Conservation (phyloP, 2,113 vertebrate species). For the Sturnira hondurensis region DNA sequence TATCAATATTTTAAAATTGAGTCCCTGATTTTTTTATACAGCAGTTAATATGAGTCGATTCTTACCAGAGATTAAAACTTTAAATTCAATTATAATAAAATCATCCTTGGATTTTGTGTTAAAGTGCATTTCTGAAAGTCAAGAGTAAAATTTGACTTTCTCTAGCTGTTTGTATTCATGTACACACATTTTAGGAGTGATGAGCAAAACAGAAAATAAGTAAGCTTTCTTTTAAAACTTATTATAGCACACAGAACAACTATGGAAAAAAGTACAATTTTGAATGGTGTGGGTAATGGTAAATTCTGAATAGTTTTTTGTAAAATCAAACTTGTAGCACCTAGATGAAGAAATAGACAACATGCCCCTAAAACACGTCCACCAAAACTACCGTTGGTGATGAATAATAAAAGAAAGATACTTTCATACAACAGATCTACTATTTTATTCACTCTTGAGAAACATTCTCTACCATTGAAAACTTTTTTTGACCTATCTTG, state of each 20-base stretch:
- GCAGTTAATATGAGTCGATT: not conserved
- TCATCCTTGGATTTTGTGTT: not conserved
- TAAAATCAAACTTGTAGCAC: not conserved
- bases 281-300: not conserved
- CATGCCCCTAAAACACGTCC: not conserved
- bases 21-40: not conserved
- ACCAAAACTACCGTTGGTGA: not conserved
- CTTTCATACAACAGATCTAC: not conserved
- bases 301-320: not conserved
- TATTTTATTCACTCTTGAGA: slow-evolving; percentile 4
- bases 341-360: not conserved
- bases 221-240: not conserved
- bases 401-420: slow-evolving; percentile 14
- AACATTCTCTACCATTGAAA: not conserved
- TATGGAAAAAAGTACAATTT: not conserved
- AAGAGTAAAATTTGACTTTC: not conserved
- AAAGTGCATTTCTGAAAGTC: slow-evolving; percentile 14
- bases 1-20: not conserved
- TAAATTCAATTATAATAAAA: slow-evolving; percentile 6
- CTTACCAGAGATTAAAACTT: slow-evolving; percentile 30
- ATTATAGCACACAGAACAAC: not conserved
- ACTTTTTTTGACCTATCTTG: not conserved
- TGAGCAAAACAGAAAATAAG: not conserved
- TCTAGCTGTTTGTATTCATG: not conserved
- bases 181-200: not conserved